phyloP scores from a whole-genome alignment of 2,113 vertebrate species.

The Grus americana region DNA sequence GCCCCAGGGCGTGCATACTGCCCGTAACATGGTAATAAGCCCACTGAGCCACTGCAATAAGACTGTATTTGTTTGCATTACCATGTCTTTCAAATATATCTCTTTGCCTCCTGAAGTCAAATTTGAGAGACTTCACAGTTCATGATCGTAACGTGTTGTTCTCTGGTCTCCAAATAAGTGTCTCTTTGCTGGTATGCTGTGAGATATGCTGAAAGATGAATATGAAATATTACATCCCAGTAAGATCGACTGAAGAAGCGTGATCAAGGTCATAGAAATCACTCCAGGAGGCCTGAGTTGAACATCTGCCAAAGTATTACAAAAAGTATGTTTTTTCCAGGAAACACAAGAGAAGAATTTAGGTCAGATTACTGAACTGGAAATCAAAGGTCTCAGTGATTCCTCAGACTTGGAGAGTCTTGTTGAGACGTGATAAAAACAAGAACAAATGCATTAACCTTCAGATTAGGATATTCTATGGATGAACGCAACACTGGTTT shows the following conservation, averaged over 20 bases:
- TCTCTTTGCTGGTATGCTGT: background rate
- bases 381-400: background rate
- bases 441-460: background rate
- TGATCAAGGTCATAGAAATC: background rate
- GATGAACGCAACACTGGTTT: background rate
- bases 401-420: background rate
- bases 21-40: fast-evolving
- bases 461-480: background rate
- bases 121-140: background rate
- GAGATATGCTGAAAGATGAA: background rate
- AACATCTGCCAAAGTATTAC: background rate
- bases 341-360: constrained; percentile 23
- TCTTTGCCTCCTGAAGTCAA: background rate
- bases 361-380: constrained; percentile 6
- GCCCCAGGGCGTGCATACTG: background rate
- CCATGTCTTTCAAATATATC: background rate
- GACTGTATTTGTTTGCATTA: background rate
- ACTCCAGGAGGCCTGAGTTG: background rate
- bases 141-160: background rate
- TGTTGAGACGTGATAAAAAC: background rate
- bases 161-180: background rate
- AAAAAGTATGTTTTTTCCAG: background rate
- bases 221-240: background rate
- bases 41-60: background rate
- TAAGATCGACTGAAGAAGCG: background rate